phyloP scores from a whole-genome alignment of 2,888 invertebrate species.

The Arrhopalites spinosus region DNA sequence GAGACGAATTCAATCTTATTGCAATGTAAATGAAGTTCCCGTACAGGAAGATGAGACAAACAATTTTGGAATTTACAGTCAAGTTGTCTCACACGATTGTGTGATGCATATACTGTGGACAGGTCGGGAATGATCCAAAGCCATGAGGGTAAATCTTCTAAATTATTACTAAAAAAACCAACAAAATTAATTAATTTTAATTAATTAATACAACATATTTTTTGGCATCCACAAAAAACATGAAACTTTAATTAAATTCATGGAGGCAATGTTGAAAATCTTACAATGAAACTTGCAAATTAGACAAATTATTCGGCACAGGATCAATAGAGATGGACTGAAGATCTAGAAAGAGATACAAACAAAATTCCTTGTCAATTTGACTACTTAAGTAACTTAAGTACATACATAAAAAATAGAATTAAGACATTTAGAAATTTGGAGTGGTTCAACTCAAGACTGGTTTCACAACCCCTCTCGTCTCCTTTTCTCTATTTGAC shows the following conservation, averaged over 20 bases:
- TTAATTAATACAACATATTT: too few species aligned
- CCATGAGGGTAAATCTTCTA: slow-evolving; percentile 54
- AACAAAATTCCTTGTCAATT: slow-evolving; percentile 18
- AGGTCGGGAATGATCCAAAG: slow-evolving; percentile 55
- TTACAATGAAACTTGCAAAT: slow-evolving; percentile 77
- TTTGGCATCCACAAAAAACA: neutral
- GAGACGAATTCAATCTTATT: slow-evolving; percentile 55
- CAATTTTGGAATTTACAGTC: slow-evolving; percentile 56
- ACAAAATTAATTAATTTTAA: neutral
- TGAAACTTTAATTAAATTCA: neutral
- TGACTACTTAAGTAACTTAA: too few species aligned
- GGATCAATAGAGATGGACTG: slow-evolving; percentile 72
- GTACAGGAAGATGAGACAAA: slow-evolving; percentile 51
- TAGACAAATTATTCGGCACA: slow-evolving; percentile 72
- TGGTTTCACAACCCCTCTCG: neutral
- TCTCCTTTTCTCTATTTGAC: too few species aligned
- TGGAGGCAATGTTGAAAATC: slow-evolving; percentile 44
- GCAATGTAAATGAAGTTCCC: slow-evolving; percentile 54
- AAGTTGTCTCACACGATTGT: slow-evolving; percentile 52
- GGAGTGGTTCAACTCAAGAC: neutral
- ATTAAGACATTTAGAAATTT: neutral
- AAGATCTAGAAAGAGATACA: slow-evolving; percentile 69
- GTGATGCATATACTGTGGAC: slow-evolving; percentile 52
- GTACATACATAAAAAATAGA: neutral
- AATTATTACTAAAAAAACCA: slow-evolving; percentile 46